Percentiles rank a stretch among this genome's conserved stretches.
phyloP scores from a whole-genome alignment of 2,797 vertebrate species.

The Stomatorhinus walkeri region DNA sequence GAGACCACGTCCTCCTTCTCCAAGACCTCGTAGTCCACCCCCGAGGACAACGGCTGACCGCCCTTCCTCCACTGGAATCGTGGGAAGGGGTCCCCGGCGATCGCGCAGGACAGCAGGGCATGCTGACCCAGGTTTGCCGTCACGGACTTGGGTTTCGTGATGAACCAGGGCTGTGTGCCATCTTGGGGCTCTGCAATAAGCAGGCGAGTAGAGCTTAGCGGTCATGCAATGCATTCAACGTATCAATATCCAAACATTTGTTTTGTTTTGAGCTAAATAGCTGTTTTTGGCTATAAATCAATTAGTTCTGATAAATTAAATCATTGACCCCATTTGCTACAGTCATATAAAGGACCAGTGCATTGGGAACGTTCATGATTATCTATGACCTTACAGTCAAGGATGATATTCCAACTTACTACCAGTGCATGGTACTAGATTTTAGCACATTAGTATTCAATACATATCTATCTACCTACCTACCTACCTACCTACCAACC shows the following conservation, averaged over 20 bases:
- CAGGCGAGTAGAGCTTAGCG: not conserved
- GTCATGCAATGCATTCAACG: not conserved
- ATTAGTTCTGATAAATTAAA: not conserved
- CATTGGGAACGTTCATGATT: not conserved
- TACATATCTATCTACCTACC: not conserved
- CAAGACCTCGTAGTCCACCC: slow-evolving; percentile 66
- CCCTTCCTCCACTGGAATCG: slow-evolving; percentile 73
- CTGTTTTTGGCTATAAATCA: not conserved
- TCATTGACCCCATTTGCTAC: not conserved
- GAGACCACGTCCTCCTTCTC: slow-evolving; percentile 85
- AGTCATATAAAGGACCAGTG: not conserved
- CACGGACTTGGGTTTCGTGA: slow-evolving; percentile 80
- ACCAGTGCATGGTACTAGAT: not conserved
- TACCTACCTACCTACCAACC: not conserved
- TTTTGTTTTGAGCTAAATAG: not conserved
- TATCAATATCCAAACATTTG: not conserved
- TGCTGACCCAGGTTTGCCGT: slow-evolving; percentile 68
- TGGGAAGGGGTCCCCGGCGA: slow-evolving; percentile 85
- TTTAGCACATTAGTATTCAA: not conserved
- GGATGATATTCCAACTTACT: not conserved
- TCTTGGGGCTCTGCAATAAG: slow-evolving; percentile 67
- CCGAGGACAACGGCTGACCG: slow-evolving; percentile 56
- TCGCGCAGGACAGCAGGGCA: slow-evolving; percentile 80
- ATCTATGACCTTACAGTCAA: not conserved
- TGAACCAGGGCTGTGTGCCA: slow-evolving; percentile 90